These are phyloP conservation scores for Protobothrops mucrosquamatus DNA, from an alignment of 2,113 vertebrate species.

Conservation along the genomic window DNA sequence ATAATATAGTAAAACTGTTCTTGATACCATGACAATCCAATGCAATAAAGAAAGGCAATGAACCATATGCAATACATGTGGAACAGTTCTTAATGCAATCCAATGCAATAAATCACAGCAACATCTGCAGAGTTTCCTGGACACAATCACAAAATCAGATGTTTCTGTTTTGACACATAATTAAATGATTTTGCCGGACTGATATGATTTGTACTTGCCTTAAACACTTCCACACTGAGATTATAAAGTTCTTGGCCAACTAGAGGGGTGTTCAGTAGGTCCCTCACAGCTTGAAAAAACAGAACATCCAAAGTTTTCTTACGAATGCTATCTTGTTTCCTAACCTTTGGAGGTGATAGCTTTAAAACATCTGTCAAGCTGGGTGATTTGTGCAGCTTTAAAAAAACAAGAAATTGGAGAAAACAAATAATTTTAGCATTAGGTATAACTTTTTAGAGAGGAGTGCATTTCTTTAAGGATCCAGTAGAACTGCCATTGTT, in stretches of 20 bases:
- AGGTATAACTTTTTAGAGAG: not conserved
- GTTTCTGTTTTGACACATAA: not conserved
- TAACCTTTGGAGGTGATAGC: constrained; percentile 46
- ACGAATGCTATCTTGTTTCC: constrained; percentile 69
- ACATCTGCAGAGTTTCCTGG: not conserved
- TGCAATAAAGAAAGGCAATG: not conserved
- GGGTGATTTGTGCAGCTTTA: constrained; percentile 54
- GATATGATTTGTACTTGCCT: constrained; percentile 61
- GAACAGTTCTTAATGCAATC: not conserved
- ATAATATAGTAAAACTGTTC: not conserved
- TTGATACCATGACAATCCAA: not conserved
- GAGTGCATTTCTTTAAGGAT: not conserved
- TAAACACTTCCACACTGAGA: constrained; percentile 77
- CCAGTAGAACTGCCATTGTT: not conserved
- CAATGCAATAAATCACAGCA: not conserved
- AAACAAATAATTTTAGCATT: not conserved
- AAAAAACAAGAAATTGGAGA: not conserved
- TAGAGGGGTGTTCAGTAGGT: constrained; percentile 71
- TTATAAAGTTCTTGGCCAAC: constrained; percentile 73
- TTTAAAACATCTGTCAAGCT: constrained; percentile 40
- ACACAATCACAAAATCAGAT: not conserved
- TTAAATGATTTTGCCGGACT: not conserved
- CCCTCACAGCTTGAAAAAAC: constrained; percentile 72
- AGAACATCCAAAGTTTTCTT: constrained; percentile 67
- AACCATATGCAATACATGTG: not conserved